Evolutionary conservation across 2,113 vertebrate genomes (phyloP), one percentile per base, ranked within the genome.

Genomic region (Pollachius pollachius): DNA sequence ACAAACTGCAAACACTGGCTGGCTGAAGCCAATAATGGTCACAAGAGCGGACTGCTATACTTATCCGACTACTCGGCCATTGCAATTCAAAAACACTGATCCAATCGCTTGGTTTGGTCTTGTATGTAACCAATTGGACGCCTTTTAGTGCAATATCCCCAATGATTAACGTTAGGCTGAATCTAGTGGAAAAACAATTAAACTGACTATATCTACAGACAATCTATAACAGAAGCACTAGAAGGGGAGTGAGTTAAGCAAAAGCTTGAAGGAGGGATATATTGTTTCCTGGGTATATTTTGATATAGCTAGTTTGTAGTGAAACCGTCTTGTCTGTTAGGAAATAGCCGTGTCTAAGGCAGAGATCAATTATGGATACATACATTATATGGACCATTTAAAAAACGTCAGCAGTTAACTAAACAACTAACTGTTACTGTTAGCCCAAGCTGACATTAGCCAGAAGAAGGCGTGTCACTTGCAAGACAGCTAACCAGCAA

Each of bases 381-480:
- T 25, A 21, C n/a, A 23, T 13, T 6, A 19, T 0, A 7, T 8
- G 11, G 12, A 5, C 60, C 25, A 62, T 7, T 9, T 37, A 15
- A 27, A 2, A 17, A 58, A 58, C 57, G 17, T n/a, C 9, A 52
- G 68, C 34, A 57, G 1, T 12, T 16, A 12, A 62, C 27, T 16
- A 63, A 61, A 8, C 56, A 58, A 65, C 65, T 30, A 17, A 64
- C 27, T 75, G 30, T 75, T 80, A 16, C 58, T 34, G 19, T 48
- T 7, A 48, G 73, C 70, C 77, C 52, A 25, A 23, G 86, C 87
- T 85, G 83, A 74, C 81, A 62, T 75, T 84, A 87, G 82, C 83
- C 71, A 80, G 77, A 84, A 86, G 85, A 89, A 89, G 89, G 87
- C 86, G 89, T 88, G 88, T 89, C 85, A 84, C 76, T 21, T 85